Conservation (phyloP, 2,888 invertebrate genomes). For the Eutolmus rufibarbis region DNA sequence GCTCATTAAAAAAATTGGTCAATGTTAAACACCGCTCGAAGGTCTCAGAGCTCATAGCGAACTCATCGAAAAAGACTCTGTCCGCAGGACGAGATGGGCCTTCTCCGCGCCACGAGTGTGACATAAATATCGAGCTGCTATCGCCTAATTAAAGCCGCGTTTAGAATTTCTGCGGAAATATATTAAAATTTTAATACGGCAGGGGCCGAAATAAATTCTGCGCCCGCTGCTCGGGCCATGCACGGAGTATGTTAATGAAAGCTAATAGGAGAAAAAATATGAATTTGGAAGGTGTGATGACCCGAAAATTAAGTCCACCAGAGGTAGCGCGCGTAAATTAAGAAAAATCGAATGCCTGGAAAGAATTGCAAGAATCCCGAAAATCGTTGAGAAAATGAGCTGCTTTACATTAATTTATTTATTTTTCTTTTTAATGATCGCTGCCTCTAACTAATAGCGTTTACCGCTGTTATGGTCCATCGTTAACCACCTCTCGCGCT, state of each 20-base stretch:
- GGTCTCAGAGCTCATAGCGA: not conserved
- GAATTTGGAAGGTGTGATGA: slow-evolving; percentile 31
- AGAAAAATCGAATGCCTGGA: slow-evolving; percentile 14
- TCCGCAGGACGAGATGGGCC: not conserved
- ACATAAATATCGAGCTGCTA: not conserved
- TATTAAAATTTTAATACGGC: not conserved
- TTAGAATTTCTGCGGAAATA: slow-evolving; percentile 28
- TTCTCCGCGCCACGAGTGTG: not conserved
- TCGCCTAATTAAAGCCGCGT: not conserved
- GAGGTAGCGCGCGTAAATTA: slow-evolving; percentile 17
- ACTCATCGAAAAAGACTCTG: not conserved
- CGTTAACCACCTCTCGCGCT: slow-evolving; percentile 30
- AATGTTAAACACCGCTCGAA: not conserved
- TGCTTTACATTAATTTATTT: slow-evolving; percentile 35
- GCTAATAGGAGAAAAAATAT: slow-evolving; percentile 30
- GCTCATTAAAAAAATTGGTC: not conserved
- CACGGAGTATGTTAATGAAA: slow-evolving; percentile 9
- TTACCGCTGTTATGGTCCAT: slow-evolving; percentile 28
- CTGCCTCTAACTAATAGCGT: slow-evolving; percentile 30
- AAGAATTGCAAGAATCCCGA: slow-evolving; percentile 29
- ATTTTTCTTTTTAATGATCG: slow-evolving; percentile 31
- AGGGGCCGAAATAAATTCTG: not conserved
- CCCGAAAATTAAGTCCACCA: slow-evolving; percentile 33
- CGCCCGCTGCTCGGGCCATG: not conserved
- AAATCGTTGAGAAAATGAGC: slow-evolving; percentile 30